Percentiles rank a stretch among this genome's conserved stretches.
These are phyloP conservation scores for Girardinus metallicus DNA, from an alignment of 2,797 vertebrate species.

Conservation along the genomic window DNA sequence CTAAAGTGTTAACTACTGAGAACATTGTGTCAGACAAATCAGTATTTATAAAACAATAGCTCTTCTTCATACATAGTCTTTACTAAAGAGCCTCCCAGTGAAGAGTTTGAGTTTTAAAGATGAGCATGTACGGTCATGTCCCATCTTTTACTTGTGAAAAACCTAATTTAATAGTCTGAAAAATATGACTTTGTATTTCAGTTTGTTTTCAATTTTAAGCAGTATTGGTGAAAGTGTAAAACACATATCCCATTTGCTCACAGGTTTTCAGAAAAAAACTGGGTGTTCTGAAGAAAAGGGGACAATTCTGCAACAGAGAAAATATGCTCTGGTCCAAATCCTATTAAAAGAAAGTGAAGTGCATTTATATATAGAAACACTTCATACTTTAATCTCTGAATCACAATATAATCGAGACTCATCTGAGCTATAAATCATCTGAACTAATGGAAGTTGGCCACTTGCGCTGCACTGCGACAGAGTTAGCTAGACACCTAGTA, in stretches of 20 bases:
- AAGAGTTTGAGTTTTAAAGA: neutral
- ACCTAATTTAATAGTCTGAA: neutral
- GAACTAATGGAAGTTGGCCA: constrained; percentile 28
- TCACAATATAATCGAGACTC: constrained; percentile 23
- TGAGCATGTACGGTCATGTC: neutral
- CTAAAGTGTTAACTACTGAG: neutral
- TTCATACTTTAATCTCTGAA: constrained; percentile 22
- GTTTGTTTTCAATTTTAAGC: neutral
- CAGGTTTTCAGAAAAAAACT: constrained; percentile 8
- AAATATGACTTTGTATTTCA: neutral
- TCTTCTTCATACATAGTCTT: neutral
- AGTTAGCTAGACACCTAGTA: constrained; percentile 30
- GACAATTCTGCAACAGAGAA: constrained; percentile 14
- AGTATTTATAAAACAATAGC: neutral
- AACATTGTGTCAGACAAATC: neutral
- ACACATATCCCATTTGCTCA: neutral
- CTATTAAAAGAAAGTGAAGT: constrained; percentile 2
- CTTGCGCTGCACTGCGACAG: constrained; percentile 11
- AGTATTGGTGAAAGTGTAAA: neutral
- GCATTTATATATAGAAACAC: constrained; percentile 29
- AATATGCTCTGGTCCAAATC: constrained; percentile 6
- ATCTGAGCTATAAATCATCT: constrained; percentile 37
- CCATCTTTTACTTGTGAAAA: neutral
- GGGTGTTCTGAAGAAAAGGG: constrained; percentile 8
- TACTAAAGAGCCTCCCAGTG: neutral